Evolutionary conservation across 1,140 invertebrate species (phyloP).

Genomic region (Drosophila azteca): DNA sequence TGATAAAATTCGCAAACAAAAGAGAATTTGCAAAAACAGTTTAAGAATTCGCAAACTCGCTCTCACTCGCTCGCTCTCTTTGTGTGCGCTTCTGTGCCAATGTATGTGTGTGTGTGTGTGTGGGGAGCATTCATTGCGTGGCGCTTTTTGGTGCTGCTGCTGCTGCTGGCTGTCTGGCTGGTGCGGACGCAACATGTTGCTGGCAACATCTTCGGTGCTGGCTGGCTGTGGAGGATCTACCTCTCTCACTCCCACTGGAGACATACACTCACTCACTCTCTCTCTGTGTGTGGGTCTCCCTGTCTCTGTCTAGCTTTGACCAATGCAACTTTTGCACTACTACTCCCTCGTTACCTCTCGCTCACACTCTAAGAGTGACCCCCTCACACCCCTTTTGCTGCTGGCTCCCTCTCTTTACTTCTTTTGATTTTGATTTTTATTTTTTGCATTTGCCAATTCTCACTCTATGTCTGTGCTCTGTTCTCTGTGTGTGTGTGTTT

Average conservation of each 20-base stretch:
- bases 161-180: no score
- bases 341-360: no score
- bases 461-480: conserved; percentile 2
- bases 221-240: conserved; percentile 28
- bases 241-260: conserved; percentile 3
- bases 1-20: conserved; percentile 46
- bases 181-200: conserved; percentile 9
- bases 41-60: background rate
- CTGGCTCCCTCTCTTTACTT: conserved; percentile 1
- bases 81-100: background rate
- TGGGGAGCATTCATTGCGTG: conserved; percentile 22
- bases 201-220: conserved; percentile 35
- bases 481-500: conserved; percentile 50
- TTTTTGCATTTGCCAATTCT: conserved; percentile 44
- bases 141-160: conserved; percentile 17
- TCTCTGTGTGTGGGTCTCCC: background rate
- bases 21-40: conserved; percentile 44
- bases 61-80: background rate
- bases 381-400: background rate
- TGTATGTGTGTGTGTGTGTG: conserved; percentile 12
- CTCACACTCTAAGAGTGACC: background rate
- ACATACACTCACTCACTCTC: conserved; percentile 2
- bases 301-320: conserved; percentile 19
- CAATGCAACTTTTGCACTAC: conserved; percentile 34
- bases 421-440: conserved; percentile 49